Percentiles rank a stretch among this genome's conserved stretches.
Evolutionary conservation across 2,888 invertebrate genomes (phyloP).

Genomic region (Polylopha cassiicola): DNA sequence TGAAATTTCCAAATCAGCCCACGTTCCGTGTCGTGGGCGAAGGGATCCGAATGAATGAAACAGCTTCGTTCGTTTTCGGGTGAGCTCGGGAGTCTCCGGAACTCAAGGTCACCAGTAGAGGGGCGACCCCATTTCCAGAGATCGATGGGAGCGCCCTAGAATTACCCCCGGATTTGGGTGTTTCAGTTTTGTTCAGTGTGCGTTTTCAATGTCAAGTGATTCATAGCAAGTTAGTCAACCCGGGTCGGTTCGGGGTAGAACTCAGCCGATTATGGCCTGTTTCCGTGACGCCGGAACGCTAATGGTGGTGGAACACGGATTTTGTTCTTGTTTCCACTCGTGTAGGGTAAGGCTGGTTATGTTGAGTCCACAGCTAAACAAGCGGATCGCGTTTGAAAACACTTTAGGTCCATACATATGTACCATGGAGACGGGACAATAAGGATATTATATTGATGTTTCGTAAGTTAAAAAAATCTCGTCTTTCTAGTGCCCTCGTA

Average conservation of each 20-base stretch:
- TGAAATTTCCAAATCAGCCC: slow-evolving; percentile 32
- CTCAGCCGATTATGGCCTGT: slow-evolving; percentile 49
- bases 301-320: slow-evolving; percentile 16
- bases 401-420: neutral
- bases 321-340: slow-evolving; percentile 12
- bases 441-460: too few relatives aligned
- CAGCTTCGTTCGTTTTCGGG: slow-evolving; percentile 53
- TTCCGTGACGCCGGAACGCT: slow-evolving; percentile 56
- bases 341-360: too few relatives aligned
- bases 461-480: too few relatives aligned
- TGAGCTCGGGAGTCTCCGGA: slow-evolving; percentile 49
- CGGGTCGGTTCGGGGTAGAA: slow-evolving; percentile 32
- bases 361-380: too few relatives aligned
- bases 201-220: slow-evolving; percentile 74
- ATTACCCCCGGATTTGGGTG: slow-evolving; percentile 53
- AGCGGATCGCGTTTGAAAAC: neutral
- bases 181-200: slow-evolving; percentile 45
- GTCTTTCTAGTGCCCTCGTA: too few relatives aligned
- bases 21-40: slow-evolving; percentile 38
- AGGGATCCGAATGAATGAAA: slow-evolving; percentile 59
- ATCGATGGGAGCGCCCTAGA: slow-evolving; percentile 70
- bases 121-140: slow-evolving; percentile 65
- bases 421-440: too few relatives aligned
- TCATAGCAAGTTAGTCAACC: slow-evolving; percentile 39
- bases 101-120: slow-evolving; percentile 56